Conservation (phyloP, 2,888 invertebrate species). For the Drosophila fungiperda region DNA sequence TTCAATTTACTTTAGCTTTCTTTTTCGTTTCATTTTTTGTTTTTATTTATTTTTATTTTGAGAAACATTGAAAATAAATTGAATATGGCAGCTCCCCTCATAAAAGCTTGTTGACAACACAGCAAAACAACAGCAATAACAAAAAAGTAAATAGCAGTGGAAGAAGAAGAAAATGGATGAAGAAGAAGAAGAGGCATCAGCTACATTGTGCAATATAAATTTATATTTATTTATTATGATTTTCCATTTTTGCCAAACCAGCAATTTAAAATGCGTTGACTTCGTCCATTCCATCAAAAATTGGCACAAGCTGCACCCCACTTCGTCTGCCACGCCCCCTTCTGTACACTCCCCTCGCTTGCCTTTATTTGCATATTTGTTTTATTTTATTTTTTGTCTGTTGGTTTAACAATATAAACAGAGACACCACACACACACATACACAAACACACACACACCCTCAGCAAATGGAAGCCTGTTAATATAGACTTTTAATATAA, state of each 20-base stretch:
- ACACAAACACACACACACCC: background rate
- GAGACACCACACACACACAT: background rate
- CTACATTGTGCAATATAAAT: slow-evolving; percentile 70
- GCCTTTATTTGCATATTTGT: slow-evolving; percentile 38
- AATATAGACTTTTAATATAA: slow-evolving; percentile 43
- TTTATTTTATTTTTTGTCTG: slow-evolving; percentile 15
- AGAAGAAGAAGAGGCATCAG: slow-evolving; percentile 41
- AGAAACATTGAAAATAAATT: slow-evolving; percentile 78
- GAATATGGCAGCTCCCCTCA: slow-evolving; percentile 63
- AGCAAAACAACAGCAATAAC: slow-evolving; percentile 26
- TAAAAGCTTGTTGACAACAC: slow-evolving; percentile 66
- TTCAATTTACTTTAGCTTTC: slow-evolving; percentile 76
- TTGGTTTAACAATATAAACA: slow-evolving; percentile 50
- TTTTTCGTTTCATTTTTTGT: slow-evolving; percentile 13
- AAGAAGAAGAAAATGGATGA: slow-evolving; percentile 7
- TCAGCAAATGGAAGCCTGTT: slow-evolving; percentile 43
- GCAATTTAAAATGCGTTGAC: slow-evolving; percentile 61
- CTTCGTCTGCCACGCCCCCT: slow-evolving; percentile 10
- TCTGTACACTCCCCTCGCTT: background rate
- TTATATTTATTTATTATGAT: slow-evolving; percentile 80
- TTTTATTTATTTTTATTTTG: slow-evolving; percentile 25
- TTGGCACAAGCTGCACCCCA: slow-evolving; percentile 57
- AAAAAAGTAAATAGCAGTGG: slow-evolving; percentile 17
- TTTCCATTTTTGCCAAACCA: slow-evolving; percentile 58
- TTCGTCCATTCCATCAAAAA: slow-evolving; percentile 49